These are phyloP conservation scores for Fopius arisanus DNA, from an alignment of 1,140 invertebrate genomes.

Conservation along the genomic window DNA sequence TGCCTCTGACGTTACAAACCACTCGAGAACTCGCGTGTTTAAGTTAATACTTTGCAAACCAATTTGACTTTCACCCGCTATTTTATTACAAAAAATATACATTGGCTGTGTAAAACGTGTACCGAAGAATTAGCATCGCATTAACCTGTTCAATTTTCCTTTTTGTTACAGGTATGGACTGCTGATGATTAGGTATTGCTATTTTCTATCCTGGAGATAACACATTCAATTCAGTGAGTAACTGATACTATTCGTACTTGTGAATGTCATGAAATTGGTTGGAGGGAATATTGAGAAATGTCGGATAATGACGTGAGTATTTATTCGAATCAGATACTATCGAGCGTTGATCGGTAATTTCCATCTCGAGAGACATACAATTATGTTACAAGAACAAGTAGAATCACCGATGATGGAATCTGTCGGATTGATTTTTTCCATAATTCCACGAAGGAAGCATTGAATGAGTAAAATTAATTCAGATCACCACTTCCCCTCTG, in stretches of 20 bases:
- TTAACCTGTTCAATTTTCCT: slow-evolving; percentile 19
- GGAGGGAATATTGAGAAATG: background rate
- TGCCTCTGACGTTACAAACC: slow-evolving; percentile 3
- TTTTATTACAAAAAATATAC: slow-evolving; percentile 42
- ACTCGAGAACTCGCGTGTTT: slow-evolving; percentile 22
- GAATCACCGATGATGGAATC: background rate
- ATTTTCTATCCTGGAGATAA: background rate
- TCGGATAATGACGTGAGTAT: background rate
- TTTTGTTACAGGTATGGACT: slow-evolving; percentile 38
- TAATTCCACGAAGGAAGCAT: too few species aligned
- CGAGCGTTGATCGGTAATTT: background rate
- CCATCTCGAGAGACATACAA: background rate
- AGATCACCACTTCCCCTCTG: background rate
- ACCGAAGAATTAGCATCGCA: background rate
- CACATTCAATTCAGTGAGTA: background rate
- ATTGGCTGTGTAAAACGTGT: background rate
- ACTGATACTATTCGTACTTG: background rate
- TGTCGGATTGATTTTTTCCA: background rate
- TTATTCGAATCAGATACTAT: background rate
- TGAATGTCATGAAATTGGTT: background rate
- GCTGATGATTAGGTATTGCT: slow-evolving; percentile 15
- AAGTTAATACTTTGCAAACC: slow-evolving; percentile 42
- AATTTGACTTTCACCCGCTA: slow-evolving; percentile 56
- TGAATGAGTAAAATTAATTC: background rate
- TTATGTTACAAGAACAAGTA: background rate